phyloP scores from a whole-genome alignment of 2,888 invertebrate species.

The Itoplectis maculator region DNA sequence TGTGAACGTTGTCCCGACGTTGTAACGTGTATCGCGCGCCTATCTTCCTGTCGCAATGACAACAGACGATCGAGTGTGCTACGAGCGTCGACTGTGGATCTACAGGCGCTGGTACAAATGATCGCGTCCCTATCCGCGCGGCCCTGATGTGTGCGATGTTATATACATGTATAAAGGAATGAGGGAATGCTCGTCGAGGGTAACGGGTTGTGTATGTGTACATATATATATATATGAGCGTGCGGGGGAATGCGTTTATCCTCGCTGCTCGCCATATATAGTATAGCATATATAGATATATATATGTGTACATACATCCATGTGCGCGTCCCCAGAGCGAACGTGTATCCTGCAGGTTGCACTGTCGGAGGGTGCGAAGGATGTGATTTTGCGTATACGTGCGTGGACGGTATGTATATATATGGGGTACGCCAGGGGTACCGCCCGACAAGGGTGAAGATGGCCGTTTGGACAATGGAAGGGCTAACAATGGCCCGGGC shows the following conservation, averaged over 20 bases:
- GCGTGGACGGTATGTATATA: too few species aligned
- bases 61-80: neutral
- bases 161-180: neutral
- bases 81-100: neutral
- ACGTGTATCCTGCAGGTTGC: conserved; percentile 40
- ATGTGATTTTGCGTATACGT: conserved; percentile 37
- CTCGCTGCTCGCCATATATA: neutral
- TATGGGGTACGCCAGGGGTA: neutral
- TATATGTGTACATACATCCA: conserved; percentile 17
- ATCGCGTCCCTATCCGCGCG: conserved; percentile 13
- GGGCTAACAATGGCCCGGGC: conserved; percentile 80
- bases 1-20: too few species aligned
- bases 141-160: neutral
- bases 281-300: too few species aligned
- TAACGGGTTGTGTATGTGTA: conserved; percentile 4
- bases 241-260: conserved; percentile 25
- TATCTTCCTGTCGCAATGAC: neutral
- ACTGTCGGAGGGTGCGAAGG: conserved; percentile 38
- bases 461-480: conserved; percentile 78
- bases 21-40: too few species aligned
- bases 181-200: conserved; percentile 8
- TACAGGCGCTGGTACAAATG: conserved; percentile 7
- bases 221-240: conserved; percentile 10
- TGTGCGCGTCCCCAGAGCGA: too few species aligned
- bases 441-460: conserved; percentile 51